A percentile compares a stretch with the other conserved stretches of the same genome.
phyloP scores from a whole-genome alignment of 1,140 invertebrate genomes.

The Aphelenchoides besseyi region DNA sequence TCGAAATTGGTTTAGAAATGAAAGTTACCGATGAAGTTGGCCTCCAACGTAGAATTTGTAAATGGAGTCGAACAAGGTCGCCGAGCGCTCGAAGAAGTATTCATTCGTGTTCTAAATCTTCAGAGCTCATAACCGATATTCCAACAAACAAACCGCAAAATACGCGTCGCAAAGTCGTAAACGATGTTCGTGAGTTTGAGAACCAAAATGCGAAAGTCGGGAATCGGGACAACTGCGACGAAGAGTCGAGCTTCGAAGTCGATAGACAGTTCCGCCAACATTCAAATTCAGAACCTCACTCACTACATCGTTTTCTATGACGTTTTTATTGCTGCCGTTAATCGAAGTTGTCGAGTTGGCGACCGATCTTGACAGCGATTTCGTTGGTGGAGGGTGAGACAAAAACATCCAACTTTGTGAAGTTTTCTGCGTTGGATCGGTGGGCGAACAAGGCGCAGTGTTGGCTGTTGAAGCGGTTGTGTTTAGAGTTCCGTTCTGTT shows the following conservation, averaged over 20 bases:
- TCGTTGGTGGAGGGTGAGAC: background rate
- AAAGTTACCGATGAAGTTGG: slow-evolving; percentile 25
- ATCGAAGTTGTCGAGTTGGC: background rate
- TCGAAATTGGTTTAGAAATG: background rate
- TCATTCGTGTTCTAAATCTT: slow-evolving; percentile 36
- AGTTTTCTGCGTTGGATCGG: background rate
- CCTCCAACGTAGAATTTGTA: slow-evolving; percentile 38
- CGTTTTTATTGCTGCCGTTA: background rate
- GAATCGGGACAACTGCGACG: background rate
- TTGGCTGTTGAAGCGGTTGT: background rate
- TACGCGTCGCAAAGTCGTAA: slow-evolving; percentile 38
- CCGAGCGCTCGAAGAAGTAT: slow-evolving; percentile 42
- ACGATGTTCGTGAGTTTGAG: slow-evolving; percentile 25
- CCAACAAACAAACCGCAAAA: slow-evolving; percentile 28
- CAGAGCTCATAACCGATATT: too few relatives aligned
- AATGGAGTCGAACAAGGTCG: slow-evolving; percentile 35
- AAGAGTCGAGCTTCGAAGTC: background rate
- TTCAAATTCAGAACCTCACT: background rate
- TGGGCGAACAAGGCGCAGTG: background rate
- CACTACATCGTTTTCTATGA: background rate
- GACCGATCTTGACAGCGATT: background rate
- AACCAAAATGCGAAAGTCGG: slow-evolving; percentile 23
- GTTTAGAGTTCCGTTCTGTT: background rate
- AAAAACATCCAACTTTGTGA: background rate
- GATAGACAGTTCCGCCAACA: background rate